These are phyloP conservation scores for Drosophila parabipectinata DNA, from an alignment of 1,140 invertebrate species.

Conservation along the genomic window DNA sequence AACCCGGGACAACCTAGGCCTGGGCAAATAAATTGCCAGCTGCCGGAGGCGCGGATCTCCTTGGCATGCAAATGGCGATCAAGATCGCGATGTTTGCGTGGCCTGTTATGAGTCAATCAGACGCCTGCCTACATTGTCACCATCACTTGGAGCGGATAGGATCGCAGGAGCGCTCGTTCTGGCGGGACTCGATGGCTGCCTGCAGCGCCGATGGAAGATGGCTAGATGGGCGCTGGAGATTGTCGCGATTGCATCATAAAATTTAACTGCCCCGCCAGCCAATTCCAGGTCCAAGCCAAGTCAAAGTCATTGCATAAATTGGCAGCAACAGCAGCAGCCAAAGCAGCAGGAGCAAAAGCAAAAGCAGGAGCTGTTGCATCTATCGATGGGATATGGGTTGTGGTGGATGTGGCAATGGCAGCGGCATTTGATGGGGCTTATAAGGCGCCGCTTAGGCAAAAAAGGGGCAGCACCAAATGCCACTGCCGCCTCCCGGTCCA, in stretches of 20 bases:
- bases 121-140: conserved; percentile 76
- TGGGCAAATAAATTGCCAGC: conserved; percentile 72
- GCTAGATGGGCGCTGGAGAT: conserved; percentile 63
- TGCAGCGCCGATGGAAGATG: conserved; percentile 55
- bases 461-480: conserved; percentile 40
- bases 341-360: conserved; percentile 32
- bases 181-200: conserved; percentile 28
- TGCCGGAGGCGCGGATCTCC: conserved; percentile 30
- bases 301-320: conserved; percentile 73
- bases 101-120: conserved; percentile 81
- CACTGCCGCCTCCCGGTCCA: conserved; percentile 10
- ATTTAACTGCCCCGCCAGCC: conserved; percentile 62
- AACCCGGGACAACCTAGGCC: conserved; percentile 34
- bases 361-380: conserved; percentile 28
- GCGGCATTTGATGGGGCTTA: conserved; percentile 47
- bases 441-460: conserved; percentile 70
- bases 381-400: conserved; percentile 19
- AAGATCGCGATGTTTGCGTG: conserved; percentile 75
- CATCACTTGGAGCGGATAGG: conserved; percentile 57
- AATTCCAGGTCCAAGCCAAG: conserved; percentile 46
- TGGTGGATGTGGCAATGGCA: conserved; percentile 11
- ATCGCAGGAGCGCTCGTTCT: conserved; percentile 13
- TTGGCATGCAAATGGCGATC: conserved; percentile 66
- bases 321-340: conserved; percentile 41
- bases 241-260: conserved; percentile 78